Conservation (phyloP, 2,888 invertebrate genomes). For the Patella pellucida region DNA sequence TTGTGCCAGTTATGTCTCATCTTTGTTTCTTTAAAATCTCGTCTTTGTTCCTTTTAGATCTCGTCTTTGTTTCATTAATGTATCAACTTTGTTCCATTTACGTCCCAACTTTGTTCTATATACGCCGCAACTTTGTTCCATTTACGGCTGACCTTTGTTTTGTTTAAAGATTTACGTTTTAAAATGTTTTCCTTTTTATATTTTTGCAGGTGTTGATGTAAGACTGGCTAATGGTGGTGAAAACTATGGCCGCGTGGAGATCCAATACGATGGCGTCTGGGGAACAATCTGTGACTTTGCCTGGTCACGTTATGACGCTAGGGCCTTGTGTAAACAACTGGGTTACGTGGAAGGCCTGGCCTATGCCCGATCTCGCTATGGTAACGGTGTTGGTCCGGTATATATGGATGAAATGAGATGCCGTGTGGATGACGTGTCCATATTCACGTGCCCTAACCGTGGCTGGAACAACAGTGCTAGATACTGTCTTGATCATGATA, state of each 20-base stretch:
- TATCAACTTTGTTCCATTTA: too few species aligned
- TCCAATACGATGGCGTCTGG: conserved; percentile 42
- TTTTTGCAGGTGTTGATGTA: conserved; percentile 29
- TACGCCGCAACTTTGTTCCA: too few species aligned
- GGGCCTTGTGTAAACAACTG: conserved; percentile 51
- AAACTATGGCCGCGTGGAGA: conserved; percentile 47
- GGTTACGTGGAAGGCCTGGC: conserved; percentile 51
- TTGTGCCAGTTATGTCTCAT: too few species aligned
- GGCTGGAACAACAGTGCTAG: conserved; percentile 45
- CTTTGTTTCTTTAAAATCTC: too few species aligned
- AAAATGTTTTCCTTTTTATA: not conserved
- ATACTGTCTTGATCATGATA: conserved; percentile 45
- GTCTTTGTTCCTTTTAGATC: too few species aligned
- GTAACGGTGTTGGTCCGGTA: conserved; percentile 37
- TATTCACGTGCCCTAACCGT: conserved; percentile 48
- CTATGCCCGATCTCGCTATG: conserved; percentile 10
- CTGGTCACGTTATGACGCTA: conserved; percentile 49
- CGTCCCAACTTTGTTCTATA: too few species aligned
- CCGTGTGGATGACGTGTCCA: conserved; percentile 35
- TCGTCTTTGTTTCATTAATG: too few species aligned
- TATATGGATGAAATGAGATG: conserved; percentile 52
- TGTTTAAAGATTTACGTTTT: too few species aligned
- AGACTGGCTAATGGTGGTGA: conserved; percentile 35
- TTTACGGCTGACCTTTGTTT: too few species aligned
- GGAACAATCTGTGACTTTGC: conserved; percentile 55